Base-by-base conservation (phyloP, 37 sponge, comb jelly and placozoan genomes). In the Aplysina aerophoba region DNA sequence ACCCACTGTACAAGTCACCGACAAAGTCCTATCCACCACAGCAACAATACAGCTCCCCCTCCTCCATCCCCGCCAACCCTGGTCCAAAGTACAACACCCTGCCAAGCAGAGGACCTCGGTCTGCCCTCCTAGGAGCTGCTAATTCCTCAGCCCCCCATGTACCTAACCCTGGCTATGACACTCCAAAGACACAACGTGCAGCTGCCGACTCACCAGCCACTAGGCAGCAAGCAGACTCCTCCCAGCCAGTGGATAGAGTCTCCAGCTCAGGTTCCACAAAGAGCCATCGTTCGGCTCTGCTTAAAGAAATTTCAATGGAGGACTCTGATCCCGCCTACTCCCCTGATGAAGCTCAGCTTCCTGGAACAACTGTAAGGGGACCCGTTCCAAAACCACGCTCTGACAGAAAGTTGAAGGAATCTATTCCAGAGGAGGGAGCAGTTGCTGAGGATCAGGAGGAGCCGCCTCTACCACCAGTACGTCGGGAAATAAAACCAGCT, bases 401-500 rank as follows among this genome's bases (percentile, higher is more conserved):
- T 11, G 50, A 44, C 50, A 44, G 50, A 8, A 44, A 44, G 50
- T 44, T 44, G 50, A n/a, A 62, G 31, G 73, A 71, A 33, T 6
- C 31, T 6, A 25, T 30, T 20, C 73, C 36, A 25, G 31, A 28
- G n/a, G 73, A 34, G n/a, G n/a, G 15, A 25, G 63, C 11, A 14
- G 4, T 62, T 22, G 27, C 63, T 27, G 63, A 62, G 63, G 4
- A 22, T 2, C 79, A 81, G 15, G 37, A 81, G 50, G 44, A 15
- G 1, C 65, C 79, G 35, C 81, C 81, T 25, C 63, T 17, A 15
- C 59, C 63, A 62, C 12, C 63, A 0, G 24, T 28, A 59, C 85
- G 85, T 1, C 91, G 88, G 2, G 31, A n/a, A 40, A 66, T 87
- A 0, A 65, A 87, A 16, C 88, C 88, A 19, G 73, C 55, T 38